Evolutionary conservation across 2,113 vertebrate species (phyloP).

Genomic region (Hypanus sabinus): DNA sequence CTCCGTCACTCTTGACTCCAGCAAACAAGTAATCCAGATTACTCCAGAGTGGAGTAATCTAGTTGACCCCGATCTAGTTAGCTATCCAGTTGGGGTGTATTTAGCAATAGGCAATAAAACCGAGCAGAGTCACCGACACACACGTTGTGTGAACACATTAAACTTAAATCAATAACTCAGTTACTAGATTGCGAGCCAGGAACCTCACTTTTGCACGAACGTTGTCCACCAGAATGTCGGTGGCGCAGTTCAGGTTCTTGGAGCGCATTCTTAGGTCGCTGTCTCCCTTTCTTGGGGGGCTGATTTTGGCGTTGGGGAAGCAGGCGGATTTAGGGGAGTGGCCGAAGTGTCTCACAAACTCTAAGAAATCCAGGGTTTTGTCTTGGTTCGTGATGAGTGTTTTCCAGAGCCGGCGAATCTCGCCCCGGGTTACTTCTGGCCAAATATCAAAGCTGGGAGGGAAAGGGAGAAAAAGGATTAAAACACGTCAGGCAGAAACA

Average conservation of each 20-base stretch:
- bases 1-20: too few species aligned
- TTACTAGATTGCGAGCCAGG: not conserved
- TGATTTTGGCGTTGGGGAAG: constrained; percentile 47
- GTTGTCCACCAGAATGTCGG: constrained; percentile 43
- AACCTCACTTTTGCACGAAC: constrained; percentile 42
- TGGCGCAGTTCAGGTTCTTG: constrained; percentile 47
- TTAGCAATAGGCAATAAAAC: too few species aligned
- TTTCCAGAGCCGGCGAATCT: constrained; percentile 51
- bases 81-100: not conserved
- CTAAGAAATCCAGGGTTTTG: constrained; percentile 52
- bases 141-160: too few species aligned
- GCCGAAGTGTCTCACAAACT: constrained; percentile 54
- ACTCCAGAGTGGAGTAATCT: too few species aligned
- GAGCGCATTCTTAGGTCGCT: constrained; percentile 43
- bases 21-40: too few species aligned
- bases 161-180: too few species aligned
- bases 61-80: not conserved
- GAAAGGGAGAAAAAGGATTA: constrained; percentile 44
- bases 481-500: constrained; percentile 37
- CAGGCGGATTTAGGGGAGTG: constrained; percentile 45
- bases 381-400: constrained; percentile 54
- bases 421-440: constrained; percentile 51
- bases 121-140: too few species aligned
- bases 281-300: constrained; percentile 41
- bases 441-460: constrained; percentile 50